These are phyloP conservation scores for Pachypeltis micranthus DNA, from an alignment of 1,140 invertebrate species.

Conservation along the genomic window DNA sequence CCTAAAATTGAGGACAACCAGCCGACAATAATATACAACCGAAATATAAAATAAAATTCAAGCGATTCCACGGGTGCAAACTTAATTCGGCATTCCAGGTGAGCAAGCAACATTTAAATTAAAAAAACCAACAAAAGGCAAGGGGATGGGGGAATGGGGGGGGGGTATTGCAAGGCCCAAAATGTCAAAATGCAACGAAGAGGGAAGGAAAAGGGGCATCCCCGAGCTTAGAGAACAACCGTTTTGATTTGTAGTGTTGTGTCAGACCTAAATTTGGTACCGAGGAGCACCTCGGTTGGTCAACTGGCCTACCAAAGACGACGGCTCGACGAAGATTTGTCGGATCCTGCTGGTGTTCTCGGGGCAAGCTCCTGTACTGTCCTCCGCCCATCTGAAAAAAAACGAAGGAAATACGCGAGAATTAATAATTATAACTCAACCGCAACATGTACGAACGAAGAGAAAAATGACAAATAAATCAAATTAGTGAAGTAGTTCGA, in stretches of 20 bases:
- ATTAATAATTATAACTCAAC: too few relatives aligned
- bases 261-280: slow-evolving; percentile 77
- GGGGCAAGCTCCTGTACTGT: slow-evolving; percentile 67
- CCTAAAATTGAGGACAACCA: too few relatives aligned
- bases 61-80: too few relatives aligned
- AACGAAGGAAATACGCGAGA: slow-evolving; percentile 19
- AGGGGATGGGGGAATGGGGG: slow-evolving; percentile 5
- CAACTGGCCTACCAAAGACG: slow-evolving; percentile 51
- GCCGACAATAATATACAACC: too few relatives aligned
- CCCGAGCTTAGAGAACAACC: slow-evolving; percentile 6
- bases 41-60: too few relatives aligned
- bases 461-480: too few relatives aligned
- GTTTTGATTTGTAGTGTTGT: neutral
- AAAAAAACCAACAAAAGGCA: too few relatives aligned
- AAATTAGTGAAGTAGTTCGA: too few relatives aligned
- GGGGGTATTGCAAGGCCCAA: neutral
- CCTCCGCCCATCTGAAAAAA: slow-evolving; percentile 42
- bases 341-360: slow-evolving; percentile 37
- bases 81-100: too few relatives aligned
- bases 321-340: slow-evolving; percentile 42
- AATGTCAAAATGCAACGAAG: neutral
- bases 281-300: slow-evolving; percentile 55
- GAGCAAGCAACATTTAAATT: too few relatives aligned
- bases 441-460: too few relatives aligned
- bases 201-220: neutral